Base-by-base conservation (phyloP, 1,140 invertebrate genomes). In the Anastatus disparis region DNA sequence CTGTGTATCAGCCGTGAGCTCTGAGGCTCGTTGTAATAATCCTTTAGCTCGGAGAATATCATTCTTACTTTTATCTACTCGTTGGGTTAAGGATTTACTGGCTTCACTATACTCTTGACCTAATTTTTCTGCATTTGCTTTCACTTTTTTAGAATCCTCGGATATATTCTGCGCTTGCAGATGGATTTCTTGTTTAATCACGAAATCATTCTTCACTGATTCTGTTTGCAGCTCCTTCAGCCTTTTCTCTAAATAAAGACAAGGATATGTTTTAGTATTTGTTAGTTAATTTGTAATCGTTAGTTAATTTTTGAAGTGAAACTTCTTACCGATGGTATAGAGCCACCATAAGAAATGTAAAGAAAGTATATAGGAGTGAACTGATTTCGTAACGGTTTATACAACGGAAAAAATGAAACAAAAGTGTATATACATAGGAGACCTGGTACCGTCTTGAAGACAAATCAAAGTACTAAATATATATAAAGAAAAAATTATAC, bases 171-270 rank as follows among this genome's bases (percentile, higher is more conserved):
- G 76, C 0, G 89, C 87, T 70, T 91, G 89, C 2, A 81, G 77
- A 20, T 84, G 83, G 1, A 92, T 91, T 73, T 90, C 89, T 35
- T 82, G 74, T 22, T 86, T 80, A 0, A 91, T 85, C 31, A 89
- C 84, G 24, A 88, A 84, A 74, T 93, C 90, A 80, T 96, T 95
- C 78, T 91, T 91, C 2, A 92, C 86, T 55, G 92, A 93, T 76
- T 92, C 90, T 58, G 91, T 92, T 76, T 94, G 91, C 10, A 97
- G 85, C 40, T 89, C 88, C 70, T 91, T 90, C 15, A 96, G 82
- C 10, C 68, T 42, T 56, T 50, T 67, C 31, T 71, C 13, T 61
- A 8, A 22, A 12, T 40, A n/a, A 27, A 2, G 7, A 17, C n/a
- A 20, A 31, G n/a, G 17, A 17, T 27, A 24, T 27, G 24, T 26